Evolutionary conservation across 2,888 invertebrate genomes (phyloP), one percentile per base, ranked within the genome.

Genomic region (Synergus gifuensis): DNA sequence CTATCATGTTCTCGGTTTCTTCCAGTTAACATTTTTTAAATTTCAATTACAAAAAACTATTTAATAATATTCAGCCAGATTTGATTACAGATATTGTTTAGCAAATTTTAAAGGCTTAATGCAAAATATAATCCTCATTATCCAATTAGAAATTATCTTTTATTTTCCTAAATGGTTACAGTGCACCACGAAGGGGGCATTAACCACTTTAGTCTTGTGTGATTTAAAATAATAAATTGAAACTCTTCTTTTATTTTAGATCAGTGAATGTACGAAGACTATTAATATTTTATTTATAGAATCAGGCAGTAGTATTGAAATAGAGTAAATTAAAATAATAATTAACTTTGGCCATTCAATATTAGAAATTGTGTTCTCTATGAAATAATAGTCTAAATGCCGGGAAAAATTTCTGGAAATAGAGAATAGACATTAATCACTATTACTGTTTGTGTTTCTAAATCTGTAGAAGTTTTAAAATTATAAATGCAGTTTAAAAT

Each of bases 91-190:
- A n/a, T 42, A n/a, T 40, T 64, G 64, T 42, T 66, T 40, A 11
- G 36, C n/a, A 42, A 66, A 28, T 66, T 66, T 42, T 66, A 66
- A 63, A 36, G 63, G 16, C 63, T 7, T 36, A 7, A 7, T 36
- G 14, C 16, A 63, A 63, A 66, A 40, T n/a, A 66, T 40, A 66
- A 22, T 60, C 60, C 40, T 66, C 42, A 16, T 66, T 66, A 66
- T 66, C n/a, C 42, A 42, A 66, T 66, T 66, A 40, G 9, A 18
- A 60, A 60, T 60, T 22, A 22, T 60, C 22, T 18, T 22, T 18
- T 11, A 7, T 40, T 66, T 42, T 36, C 36, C 36, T 36, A 36
- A 66, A 42, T 66, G 64, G 40, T 42, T 42, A 16, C 42, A 40
- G n/a, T n/a, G 64, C 36, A 40, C 40, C 42, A n/a, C 40, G 8